Evolutionary conservation across 2,888 invertebrate genomes (phyloP).

Genomic region (Seira musarum): DNA sequence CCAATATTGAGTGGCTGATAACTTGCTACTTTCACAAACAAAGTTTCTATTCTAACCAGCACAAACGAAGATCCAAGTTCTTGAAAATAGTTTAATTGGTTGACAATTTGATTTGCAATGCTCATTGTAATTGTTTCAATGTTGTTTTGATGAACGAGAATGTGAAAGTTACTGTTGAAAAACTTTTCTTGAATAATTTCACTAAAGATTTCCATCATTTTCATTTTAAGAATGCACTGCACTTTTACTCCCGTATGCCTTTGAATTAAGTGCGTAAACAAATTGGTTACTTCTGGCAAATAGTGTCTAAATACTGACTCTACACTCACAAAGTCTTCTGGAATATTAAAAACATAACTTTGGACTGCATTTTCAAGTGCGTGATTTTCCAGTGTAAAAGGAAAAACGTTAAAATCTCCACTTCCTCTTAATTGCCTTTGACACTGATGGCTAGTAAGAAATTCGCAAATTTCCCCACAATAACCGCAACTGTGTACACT

Average conservation of each 20-base stretch:
- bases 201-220: neutral
- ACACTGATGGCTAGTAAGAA: too few species aligned
- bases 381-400: neutral
- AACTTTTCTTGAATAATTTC: neutral
- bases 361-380: neutral
- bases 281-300: too few species aligned
- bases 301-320: neutral
- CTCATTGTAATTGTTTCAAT: neutral
- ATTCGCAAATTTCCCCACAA: too few species aligned
- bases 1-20: conserved; percentile 5
- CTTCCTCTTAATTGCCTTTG: neutral
- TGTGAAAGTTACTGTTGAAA: neutral
- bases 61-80: neutral
- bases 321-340: neutral
- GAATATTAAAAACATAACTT: neutral
- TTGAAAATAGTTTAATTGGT: neutral
- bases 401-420: neutral
- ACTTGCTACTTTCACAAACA: neutral
- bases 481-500: too few species aligned
- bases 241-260: too few species aligned
- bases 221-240: neutral
- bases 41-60: neutral
- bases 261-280: too few species aligned
- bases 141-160: neutral
- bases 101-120: neutral